Evolutionary conservation across 2,797 vertebrate species (phyloP).

Genomic region (Pogonophryne albipinna): DNA sequence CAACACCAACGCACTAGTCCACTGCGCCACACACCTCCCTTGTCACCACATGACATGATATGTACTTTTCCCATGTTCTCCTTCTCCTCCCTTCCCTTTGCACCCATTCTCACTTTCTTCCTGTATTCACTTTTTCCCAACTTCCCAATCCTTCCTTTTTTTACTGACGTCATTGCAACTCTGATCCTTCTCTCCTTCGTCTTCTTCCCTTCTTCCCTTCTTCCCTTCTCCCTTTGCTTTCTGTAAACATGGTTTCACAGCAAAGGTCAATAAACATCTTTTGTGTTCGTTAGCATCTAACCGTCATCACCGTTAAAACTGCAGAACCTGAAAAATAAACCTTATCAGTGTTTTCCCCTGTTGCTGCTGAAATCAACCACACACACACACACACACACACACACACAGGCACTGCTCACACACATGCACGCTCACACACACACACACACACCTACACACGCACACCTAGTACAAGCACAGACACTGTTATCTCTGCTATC

Average conservation of each 20-base stretch:
- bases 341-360: slow-evolving; percentile 77
- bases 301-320: slow-evolving; percentile 61
- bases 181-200: background rate
- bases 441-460: slow-evolving; percentile 30
- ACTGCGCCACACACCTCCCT: no score
- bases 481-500: slow-evolving; percentile 76
- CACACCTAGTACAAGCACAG: slow-evolving; percentile 36
- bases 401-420: no score
- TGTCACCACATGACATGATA: background rate
- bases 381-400: slow-evolving; percentile 29
- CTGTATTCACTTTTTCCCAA: background rate
- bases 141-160: background rate
- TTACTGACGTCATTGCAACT: background rate
- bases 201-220: background rate
- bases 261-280: slow-evolving; percentile 54
- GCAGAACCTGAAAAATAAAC: slow-evolving; percentile 63
- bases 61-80: background rate
- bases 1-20: no score
- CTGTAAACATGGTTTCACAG: slow-evolving; percentile 62
- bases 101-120: background rate
- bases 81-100: background rate
- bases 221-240: slow-evolving; percentile 38
- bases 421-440: no score
- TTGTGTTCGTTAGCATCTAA: slow-evolving; percentile 64
- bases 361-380: slow-evolving; percentile 78